phyloP scores from a whole-genome alignment of 2,888 invertebrate species.

The Bellardia bayeri region DNA sequence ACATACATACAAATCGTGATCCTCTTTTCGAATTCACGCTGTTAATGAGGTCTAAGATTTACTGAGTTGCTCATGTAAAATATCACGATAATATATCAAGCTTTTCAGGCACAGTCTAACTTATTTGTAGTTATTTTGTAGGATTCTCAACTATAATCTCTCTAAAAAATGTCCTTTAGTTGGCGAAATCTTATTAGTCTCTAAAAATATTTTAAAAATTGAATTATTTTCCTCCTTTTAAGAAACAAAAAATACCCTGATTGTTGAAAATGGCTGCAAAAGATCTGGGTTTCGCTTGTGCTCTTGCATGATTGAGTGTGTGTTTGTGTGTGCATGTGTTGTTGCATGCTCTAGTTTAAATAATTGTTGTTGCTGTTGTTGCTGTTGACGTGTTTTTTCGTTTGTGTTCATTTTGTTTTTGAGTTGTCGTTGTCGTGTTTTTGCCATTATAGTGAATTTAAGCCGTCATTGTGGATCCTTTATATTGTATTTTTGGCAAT shows the following conservation, averaged over 20 bases:
- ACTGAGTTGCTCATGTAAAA: no score
- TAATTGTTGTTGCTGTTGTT: conserved; percentile 27
- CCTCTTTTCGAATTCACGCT: no score
- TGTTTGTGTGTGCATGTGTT: conserved; percentile 19
- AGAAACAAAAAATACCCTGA: background rate
- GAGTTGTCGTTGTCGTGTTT: conserved; percentile 61
- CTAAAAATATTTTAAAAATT: no score
- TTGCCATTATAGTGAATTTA: conserved; percentile 70
- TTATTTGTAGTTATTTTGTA: no score
- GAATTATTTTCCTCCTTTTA: background rate
- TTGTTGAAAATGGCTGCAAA: background rate
- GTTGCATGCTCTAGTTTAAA: conserved; percentile 71
- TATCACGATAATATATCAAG: no score
- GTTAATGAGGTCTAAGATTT: no score
- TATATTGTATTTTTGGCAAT: conserved; percentile 80
- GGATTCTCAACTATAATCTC: no score
- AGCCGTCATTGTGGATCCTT: conserved; percentile 75
- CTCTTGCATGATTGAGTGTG: conserved; percentile 7
- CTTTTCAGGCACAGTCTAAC: no score
- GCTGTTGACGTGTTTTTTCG: conserved; percentile 42
- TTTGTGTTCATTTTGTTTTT: conserved; percentile 31
- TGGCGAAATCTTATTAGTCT: no score
- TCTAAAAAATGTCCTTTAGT: no score
- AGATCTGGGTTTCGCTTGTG: no score
- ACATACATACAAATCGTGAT: no score